Evolutionary conservation across 2,797 vertebrate genomes (phyloP), one percentile per base, ranked within the genome.

Genomic region (Macrochelys suwanniensis): DNA sequence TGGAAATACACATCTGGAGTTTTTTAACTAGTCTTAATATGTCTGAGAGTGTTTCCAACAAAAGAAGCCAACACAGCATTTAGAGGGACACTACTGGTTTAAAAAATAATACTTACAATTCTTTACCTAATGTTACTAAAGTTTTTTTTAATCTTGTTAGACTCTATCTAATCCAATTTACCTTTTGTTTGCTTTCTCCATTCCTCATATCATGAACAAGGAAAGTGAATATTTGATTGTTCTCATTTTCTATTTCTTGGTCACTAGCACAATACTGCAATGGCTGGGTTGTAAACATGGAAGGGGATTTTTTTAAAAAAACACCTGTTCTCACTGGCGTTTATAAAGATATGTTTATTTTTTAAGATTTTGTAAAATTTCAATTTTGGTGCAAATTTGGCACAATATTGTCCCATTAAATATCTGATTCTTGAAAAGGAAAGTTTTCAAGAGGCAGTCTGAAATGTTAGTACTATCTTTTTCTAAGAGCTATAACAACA

Each of bases 401-500:
- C 56, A 9, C 88, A 87, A 89, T 80, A 85, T 0, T 28, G 5
- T 79, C 5, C n/a, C 21, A 3, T 88, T 74, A 84, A 54, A 47
- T 76, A 47, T 47, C 53, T 65, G 71, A 33, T 9, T 2, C 53
- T 2, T 3, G 82, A 45, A 4, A 31, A 42, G 23, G 76, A 57
- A 77, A 90, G 83, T 61, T 15, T 25, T 51, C 50, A 95, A 90
- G 83, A 1, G 2, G 3, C 26, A 28, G 2, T 96, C 94, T 87
- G 31, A 94, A 76, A 93, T 83, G 85, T 84, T 88, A 71, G 68
- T 87, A 82, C 26, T 90, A 59, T 88, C 85, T 94, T 33, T 6
- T 3, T 92, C 95, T 96, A 94, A 94, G 86, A 96, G 17, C 47
- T 19, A 47, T 71, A 88, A 88, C 84, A 93, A 49, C 4, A 90